Base-by-base conservation (phyloP, 2,888 invertebrate genomes). In the Cistogaster globosa region DNA sequence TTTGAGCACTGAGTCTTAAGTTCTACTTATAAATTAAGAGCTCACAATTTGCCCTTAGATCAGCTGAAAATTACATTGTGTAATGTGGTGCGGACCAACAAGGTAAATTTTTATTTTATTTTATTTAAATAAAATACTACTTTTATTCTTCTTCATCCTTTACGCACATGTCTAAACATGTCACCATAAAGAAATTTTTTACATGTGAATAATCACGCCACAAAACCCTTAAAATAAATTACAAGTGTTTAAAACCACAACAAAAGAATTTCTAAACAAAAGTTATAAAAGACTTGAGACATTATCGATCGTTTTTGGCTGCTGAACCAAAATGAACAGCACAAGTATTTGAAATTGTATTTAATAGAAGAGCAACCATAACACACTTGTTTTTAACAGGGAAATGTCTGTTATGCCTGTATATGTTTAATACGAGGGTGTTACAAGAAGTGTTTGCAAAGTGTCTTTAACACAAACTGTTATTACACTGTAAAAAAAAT, bases 171-270 rank as follows among this genome's bases (percentile, higher is more conserved):
- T 11, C 20, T 1, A 58, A 51, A 36, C 26, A 45, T 32, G 6
- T 60, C 51, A 38, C 38, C 42, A 18, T 5, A 38, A 36, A 71
- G 48, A 79, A 72, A 80, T 72, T 65, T 72, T 67, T 67, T 57
- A 20, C 51, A 72, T 51, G 51, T 51, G 58, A 20, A 55, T 45
- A 81, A 68, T 62, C 60, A 62, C 20, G 18, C 7, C 18, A 18
- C 62, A 45, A 71, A 62, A 71, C 55, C 55, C 62, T 69, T 20
- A 67, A 80, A 36, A 32, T 60, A 75, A 45, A 77, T 80, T 80
- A 63, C 76, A 84, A 84, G 69, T 71, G 72, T 81, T 51, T 51
- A 74, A 84, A 80, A 76, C 84, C 80, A 45, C 84, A 71, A 76
- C 60, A 26, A 16, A 84, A 84, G 48, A 32, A 51, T 45, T 60